phyloP scores from a whole-genome alignment of 1,140 invertebrate species.

The Ptiloglossa arizonensis region DNA sequence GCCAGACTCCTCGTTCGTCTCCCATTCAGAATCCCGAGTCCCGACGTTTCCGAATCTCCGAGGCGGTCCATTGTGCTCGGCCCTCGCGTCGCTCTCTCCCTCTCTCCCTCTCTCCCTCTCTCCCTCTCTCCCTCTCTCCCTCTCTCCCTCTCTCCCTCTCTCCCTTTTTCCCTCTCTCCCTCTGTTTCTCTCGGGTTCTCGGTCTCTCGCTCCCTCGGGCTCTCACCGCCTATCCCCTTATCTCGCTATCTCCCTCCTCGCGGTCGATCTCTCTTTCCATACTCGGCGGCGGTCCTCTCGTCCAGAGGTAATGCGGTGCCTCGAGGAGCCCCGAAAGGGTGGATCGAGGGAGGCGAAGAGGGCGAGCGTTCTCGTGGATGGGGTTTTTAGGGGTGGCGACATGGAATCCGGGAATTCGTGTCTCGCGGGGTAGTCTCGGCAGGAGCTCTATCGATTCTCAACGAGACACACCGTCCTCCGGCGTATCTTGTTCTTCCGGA shows the following conservation, averaged over 20 bases:
- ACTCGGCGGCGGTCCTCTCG: constrained; percentile 60
- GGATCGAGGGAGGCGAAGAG: constrained; percentile 43
- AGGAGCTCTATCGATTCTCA: constrained; percentile 72
- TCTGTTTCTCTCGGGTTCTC: constrained; percentile 53
- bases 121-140: constrained; percentile 14
- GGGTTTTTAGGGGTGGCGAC: constrained; percentile 70
- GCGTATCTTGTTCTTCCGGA: constrained; percentile 53
- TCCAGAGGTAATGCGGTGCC: constrained; percentile 66
- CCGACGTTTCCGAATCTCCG: constrained; percentile 77
- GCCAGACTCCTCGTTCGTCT: constrained; percentile 76
- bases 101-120: constrained; percentile 41
- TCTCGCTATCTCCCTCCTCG: constrained; percentile 23
- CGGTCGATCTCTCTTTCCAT: constrained; percentile 63
- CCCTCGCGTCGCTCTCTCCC: constrained; percentile 55
- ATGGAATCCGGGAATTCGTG: constrained; percentile 71
- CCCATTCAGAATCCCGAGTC: constrained; percentile 69
- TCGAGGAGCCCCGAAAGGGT: constrained; percentile 62
- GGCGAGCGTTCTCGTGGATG: constrained; percentile 54
- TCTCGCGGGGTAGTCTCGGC: constrained; percentile 69
- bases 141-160: constrained; percentile 21
- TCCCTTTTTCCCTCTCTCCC: constrained; percentile 37
- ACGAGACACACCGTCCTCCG: constrained; percentile 69
- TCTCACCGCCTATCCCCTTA: constrained; percentile 37
- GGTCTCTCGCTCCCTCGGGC: constrained; percentile 57
- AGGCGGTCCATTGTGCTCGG: constrained; percentile 71